Base-by-base conservation (phyloP, 2,888 invertebrate species). In the Therioaphis trifolii region DNA sequence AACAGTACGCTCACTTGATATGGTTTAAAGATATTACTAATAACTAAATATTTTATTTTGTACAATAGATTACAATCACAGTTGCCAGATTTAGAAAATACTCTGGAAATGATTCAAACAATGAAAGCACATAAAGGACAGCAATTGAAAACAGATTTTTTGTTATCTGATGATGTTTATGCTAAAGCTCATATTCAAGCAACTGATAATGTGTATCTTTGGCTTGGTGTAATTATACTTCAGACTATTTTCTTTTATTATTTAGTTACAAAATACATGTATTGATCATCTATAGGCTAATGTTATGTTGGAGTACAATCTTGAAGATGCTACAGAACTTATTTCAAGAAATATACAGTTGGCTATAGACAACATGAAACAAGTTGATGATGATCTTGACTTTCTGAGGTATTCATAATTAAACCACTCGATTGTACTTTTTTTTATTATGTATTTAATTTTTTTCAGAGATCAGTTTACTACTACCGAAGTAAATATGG, bases 401-500 rank as follows among this genome's bases (percentile, higher is more conserved):
- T 98, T 97, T 89, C 90, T 98, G 84, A 84, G 85, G 84, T 79
- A 75, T 74, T 29, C 35, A 55, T 21, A 35, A 77, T 75, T 63
- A 43, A 52, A 40, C 14, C 40, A 43, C 21, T 66, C 3, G 3
- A 55, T 55, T 21, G 21, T 69, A 14, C 21, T 21, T 27, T n/a
- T n/a, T 72, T 14, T 21, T 27, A 4, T 43, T 66, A 11, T 15
- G 9, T 29, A 21, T 52, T 4, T 58, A 15, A 58, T 35, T 29
- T 21, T 63, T 90, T 91, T 87, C 88, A 94, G 98, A 88, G 98
- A 99, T 91, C 99, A 99, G 90, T 95, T 96, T 88, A 99, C 99
- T 21, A 99, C 98, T 27, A 96, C 97, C 69, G 99, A 99, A 92
- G 99, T 99, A 35, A 99, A 98, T 89, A 98, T 99, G 96, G 98